These are phyloP conservation scores for Rapana venosa DNA, from an alignment of 2,888 invertebrate species.

Conservation along the genomic window DNA sequence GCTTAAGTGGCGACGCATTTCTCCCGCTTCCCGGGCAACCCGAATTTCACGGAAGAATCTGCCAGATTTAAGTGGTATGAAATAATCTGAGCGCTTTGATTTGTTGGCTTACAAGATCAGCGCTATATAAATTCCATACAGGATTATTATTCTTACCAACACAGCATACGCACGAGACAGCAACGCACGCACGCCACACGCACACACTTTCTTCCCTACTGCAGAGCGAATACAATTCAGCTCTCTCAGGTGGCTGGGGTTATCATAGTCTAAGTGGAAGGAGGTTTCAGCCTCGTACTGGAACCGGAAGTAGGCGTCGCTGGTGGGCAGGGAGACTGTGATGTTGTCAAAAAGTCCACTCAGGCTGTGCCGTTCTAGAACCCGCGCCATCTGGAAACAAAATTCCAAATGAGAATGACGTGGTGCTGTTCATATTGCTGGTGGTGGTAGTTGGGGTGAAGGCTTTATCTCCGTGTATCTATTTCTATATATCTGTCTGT, in stretches of 20 bases:
- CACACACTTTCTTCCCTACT: conserved; percentile 33
- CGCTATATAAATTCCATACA: too few relatives aligned
- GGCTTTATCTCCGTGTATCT: too few relatives aligned
- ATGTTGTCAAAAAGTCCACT: conserved; percentile 60
- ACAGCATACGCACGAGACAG: too few relatives aligned
- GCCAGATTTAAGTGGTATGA: too few relatives aligned
- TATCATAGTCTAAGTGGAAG: conserved; percentile 55
- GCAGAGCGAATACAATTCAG: conserved; percentile 60
- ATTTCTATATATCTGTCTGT: too few relatives aligned
- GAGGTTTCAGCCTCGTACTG: conserved; percentile 50
- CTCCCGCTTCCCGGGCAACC: too few relatives aligned
- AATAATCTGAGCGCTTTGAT: neutral
- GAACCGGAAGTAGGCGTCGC: conserved; percentile 55
- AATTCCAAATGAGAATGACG: neutral
- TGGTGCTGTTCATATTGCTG: neutral
- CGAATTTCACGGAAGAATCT: too few relatives aligned
- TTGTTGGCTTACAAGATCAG: too few relatives aligned
- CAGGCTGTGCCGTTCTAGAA: conserved; percentile 57
- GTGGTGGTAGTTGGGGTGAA: too few relatives aligned
- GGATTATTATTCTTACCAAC: too few relatives aligned
- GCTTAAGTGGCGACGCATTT: too few relatives aligned
- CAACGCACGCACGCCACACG: neutral
- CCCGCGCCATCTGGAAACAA: conserved; percentile 49
- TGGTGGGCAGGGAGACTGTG: conserved; percentile 64
- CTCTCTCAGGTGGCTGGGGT: conserved; percentile 53